A percentile compares a stretch with the other conserved stretches of the same genome.
Conservation (phyloP, 2,113 vertebrate species). For the Nesoenas mayeri region DNA sequence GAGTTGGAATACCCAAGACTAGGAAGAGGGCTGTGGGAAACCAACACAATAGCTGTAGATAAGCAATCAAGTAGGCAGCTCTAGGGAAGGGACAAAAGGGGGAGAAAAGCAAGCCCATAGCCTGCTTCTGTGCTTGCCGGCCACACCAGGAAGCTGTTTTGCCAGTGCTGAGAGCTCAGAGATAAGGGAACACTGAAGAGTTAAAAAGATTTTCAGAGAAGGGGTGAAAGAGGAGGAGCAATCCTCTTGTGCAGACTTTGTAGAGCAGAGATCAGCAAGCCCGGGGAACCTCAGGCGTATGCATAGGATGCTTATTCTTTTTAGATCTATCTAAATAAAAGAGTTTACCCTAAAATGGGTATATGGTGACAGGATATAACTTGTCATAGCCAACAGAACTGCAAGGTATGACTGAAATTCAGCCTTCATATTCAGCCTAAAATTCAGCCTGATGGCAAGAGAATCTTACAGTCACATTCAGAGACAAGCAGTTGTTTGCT, state of each 20-base stretch:
- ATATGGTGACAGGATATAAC: not conserved
- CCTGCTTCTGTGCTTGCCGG: not conserved
- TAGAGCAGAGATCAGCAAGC: constrained; percentile 13
- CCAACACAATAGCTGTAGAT: not conserved
- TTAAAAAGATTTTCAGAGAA: constrained; percentile 1
- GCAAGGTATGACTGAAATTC: not conserved
- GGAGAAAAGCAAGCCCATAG: not conserved
- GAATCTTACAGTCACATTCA: not conserved
- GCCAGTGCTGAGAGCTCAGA: not conserved
- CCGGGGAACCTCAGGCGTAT: not conserved
- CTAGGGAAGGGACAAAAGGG: not conserved
- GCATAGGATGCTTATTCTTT: not conserved
- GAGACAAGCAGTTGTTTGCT: not conserved
- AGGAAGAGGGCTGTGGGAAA: not conserved
- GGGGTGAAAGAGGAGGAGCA: not conserved
- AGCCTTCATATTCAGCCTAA: not conserved
- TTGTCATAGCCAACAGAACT: constrained; percentile 10
- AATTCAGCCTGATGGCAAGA: not conserved
- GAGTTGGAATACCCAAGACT: not conserved
- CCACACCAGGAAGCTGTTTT: not conserved
- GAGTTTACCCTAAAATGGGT: not conserved
- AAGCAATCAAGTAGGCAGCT: not conserved
- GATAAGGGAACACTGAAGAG: not conserved
- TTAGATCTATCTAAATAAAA: not conserved
- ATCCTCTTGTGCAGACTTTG: not conserved